phyloP scores from a whole-genome alignment of 2,113 vertebrate species.

The Delphinapterus leucas region DNA sequence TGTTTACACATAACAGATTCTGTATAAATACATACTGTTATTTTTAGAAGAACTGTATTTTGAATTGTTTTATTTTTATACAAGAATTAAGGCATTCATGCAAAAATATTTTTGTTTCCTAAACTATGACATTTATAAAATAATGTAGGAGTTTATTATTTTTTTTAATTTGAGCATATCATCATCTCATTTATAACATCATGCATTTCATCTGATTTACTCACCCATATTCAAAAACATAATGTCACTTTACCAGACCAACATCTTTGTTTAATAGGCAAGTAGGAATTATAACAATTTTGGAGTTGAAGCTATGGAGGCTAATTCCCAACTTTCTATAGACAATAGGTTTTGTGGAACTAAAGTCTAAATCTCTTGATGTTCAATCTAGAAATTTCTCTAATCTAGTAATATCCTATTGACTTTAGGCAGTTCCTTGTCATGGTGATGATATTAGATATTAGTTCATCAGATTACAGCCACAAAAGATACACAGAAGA shows the following conservation, averaged over 20 bases:
- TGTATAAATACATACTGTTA: not conserved
- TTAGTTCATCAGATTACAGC: not conserved
- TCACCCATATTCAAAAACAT: not conserved
- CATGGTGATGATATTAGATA: not conserved
- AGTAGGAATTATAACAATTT: not conserved
- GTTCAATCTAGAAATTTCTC: not conserved
- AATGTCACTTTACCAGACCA: not conserved
- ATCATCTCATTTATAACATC: not conserved
- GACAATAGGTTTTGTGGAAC: not conserved
- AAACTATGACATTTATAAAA: not conserved
- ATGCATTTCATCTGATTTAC: not conserved
- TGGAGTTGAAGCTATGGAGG: not conserved
- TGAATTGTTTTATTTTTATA: slow-evolving; percentile 5
- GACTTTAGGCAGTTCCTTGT: not conserved
- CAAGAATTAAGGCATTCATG: not conserved
- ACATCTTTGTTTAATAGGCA: not conserved
- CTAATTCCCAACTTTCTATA: not conserved
- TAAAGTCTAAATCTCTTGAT: not conserved
- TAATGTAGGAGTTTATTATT: not conserved
- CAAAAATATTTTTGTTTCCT: not conserved
- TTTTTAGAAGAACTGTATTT: slow-evolving; percentile 42
- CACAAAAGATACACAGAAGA: not conserved
- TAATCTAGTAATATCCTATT: not conserved
- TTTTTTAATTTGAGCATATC: not conserved
- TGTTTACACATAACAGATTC: not conserved